phyloP scores from a whole-genome alignment of 2,113 vertebrate genomes.

The Melanerpes aurifrons region DNA sequence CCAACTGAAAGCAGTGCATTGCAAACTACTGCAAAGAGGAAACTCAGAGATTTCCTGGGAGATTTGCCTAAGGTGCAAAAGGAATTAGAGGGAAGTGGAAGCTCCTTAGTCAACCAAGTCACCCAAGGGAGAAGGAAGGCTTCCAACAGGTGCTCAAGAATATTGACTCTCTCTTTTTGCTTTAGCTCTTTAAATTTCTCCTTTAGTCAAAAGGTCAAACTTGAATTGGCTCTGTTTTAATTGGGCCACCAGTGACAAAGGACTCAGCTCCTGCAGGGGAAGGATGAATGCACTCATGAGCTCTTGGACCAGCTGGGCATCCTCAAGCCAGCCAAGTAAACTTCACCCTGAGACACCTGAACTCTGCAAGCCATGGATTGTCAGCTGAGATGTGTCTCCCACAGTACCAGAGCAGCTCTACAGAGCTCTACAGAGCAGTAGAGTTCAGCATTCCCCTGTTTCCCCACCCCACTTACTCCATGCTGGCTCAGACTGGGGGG shows the following conservation, averaged over 20 bases:
- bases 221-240: background rate
- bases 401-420: background rate
- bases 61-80: background rate
- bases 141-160: background rate
- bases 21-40: background rate
- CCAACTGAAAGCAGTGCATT: background rate
- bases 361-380: background rate
- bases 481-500: slow-evolving; percentile 49
- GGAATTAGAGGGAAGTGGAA: background rate
- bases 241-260: background rate
- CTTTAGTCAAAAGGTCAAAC: background rate
- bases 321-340: background rate
- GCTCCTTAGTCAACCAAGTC: slow-evolving; percentile 3
- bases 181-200: background rate
- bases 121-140: background rate
- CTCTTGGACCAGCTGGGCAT: background rate
- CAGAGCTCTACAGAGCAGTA: too few species aligned
- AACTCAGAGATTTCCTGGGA: background rate
- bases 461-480: slow-evolving; percentile 56
- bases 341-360: background rate
- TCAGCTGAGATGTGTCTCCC: background rate
- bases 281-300: background rate
- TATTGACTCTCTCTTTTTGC: background rate
- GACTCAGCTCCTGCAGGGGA: background rate
- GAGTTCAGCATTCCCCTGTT: slow-evolving; percentile 24